phyloP scores from a whole-genome alignment of 2,888 invertebrate species.

The Coelopa pilipes region DNA sequence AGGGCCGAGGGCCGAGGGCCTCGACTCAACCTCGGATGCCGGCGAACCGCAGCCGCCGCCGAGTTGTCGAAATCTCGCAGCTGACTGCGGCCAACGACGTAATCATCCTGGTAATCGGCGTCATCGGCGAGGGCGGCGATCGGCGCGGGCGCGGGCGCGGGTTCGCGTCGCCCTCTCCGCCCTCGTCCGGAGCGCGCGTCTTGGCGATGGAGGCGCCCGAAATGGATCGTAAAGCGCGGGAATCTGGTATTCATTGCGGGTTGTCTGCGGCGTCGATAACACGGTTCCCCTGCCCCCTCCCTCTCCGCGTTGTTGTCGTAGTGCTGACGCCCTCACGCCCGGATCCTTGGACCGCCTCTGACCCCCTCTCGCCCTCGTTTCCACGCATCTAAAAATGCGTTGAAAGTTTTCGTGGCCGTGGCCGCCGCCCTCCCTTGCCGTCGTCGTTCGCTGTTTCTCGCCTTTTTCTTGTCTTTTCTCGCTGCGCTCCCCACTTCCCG shows the following conservation, averaged over 20 bases:
- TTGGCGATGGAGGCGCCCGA: neutral
- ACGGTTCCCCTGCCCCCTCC: too few species aligned
- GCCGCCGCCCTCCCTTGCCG: neutral
- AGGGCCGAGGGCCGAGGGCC: too few species aligned
- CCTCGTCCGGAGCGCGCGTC: neutral
- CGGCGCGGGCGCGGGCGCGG: too few species aligned
- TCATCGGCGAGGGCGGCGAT: neutral
- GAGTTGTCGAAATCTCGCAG: neutral
- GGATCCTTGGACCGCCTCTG: neutral
- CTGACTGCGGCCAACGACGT: neutral
- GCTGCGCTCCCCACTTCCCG: too few species aligned
- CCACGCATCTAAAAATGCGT: too few species aligned
- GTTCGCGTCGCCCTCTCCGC: neutral
- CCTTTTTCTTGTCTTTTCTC: slow-evolving; percentile 9
- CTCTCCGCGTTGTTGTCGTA: too few species aligned
- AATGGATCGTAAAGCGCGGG: slow-evolving; percentile 22
- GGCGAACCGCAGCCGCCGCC: neutral
- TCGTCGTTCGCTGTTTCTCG: neutral
- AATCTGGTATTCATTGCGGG: slow-evolving; percentile 32
- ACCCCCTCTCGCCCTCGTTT: neutral
- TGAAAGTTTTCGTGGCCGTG: too few species aligned
- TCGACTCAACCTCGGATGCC: too few species aligned
- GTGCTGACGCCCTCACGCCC: too few species aligned
- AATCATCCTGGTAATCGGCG: neutral
- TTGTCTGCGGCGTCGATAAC: slow-evolving; percentile 18